These are phyloP conservation scores for Gavialis gangeticus DNA, from an alignment of 2,113 vertebrate genomes.

Conservation along the genomic window DNA sequence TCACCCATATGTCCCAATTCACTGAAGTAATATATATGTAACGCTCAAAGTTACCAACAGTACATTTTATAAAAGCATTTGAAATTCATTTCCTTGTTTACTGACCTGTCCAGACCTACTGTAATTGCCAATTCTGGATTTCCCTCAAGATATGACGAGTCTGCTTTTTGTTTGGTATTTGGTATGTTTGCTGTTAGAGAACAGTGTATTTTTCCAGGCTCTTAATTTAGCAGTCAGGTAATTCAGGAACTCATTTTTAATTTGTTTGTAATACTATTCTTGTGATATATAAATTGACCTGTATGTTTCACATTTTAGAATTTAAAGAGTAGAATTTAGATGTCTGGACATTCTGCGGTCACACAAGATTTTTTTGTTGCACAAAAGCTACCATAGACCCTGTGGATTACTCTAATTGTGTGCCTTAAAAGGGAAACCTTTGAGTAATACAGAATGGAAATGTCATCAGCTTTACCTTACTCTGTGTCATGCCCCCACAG, in stretches of 20 bases:
- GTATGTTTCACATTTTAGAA: not conserved
- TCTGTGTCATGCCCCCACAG: no score
- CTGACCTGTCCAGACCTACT: not conserved
- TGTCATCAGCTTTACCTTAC: not conserved
- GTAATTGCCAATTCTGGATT: slow-evolving; percentile 30
- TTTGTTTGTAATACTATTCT: not conserved
- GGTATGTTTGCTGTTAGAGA: not conserved
- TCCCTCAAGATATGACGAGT: slow-evolving; percentile 1
- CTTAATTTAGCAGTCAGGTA: slow-evolving; percentile 3
- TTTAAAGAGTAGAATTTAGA: not conserved
- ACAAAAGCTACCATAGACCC: not conserved
- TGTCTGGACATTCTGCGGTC: not conserved
- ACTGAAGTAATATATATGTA: not conserved
- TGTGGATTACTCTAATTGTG: not conserved
- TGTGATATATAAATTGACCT: not conserved
- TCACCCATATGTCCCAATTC: slow-evolving; percentile 30
- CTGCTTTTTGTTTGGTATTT: slow-evolving; percentile 12
- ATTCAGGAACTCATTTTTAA: slow-evolving; percentile 8
- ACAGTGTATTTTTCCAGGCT: not conserved
- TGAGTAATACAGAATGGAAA: not conserved
- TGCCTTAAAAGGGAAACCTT: not conserved
- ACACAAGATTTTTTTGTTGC: not conserved
- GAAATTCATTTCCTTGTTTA: slow-evolving; percentile 30
- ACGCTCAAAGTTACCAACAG: slow-evolving; percentile 27
- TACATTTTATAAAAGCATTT: not conserved